phyloP scores from a whole-genome alignment of 2,797 vertebrate species.

The Anguilla anguilla region DNA sequence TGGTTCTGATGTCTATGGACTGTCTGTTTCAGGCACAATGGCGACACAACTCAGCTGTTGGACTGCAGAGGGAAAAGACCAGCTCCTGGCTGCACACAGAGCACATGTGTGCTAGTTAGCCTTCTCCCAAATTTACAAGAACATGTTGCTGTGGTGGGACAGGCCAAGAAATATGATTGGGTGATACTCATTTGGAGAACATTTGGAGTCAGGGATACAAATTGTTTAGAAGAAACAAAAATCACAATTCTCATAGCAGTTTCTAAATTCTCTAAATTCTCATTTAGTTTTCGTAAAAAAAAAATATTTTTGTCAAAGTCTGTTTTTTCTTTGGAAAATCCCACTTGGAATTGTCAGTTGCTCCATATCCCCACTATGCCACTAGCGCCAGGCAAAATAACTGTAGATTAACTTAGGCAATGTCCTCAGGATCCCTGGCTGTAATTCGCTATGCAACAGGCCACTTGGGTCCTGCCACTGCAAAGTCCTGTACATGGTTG shows the following conservation, averaged over 20 bases:
- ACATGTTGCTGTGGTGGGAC: neutral
- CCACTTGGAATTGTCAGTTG: neutral
- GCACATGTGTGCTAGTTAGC: too few relatives aligned
- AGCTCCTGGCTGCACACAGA: neutral
- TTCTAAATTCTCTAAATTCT: too few relatives aligned
- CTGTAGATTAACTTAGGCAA: neutral
- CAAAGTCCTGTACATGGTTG: neutral
- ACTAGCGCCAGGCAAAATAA: neutral
- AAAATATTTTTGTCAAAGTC: neutral
- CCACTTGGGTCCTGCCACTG: neutral
- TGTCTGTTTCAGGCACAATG: neutral
- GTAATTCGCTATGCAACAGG: neutral
- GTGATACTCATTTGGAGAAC: neutral
- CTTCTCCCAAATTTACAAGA: neutral
- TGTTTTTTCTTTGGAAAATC: neutral
- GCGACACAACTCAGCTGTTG: neutral
- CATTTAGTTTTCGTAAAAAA: neutral
- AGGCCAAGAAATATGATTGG: too few relatives aligned
- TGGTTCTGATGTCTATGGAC: neutral
- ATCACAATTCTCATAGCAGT: too few relatives aligned
- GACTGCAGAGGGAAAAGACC: neutral
- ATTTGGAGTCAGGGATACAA: neutral
- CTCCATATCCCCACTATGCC: neutral
- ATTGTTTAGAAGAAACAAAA: neutral
- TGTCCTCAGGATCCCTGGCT: neutral